phyloP scores from a whole-genome alignment of 2,113 vertebrate genomes.

The Emydocephalus ijimae region DNA sequence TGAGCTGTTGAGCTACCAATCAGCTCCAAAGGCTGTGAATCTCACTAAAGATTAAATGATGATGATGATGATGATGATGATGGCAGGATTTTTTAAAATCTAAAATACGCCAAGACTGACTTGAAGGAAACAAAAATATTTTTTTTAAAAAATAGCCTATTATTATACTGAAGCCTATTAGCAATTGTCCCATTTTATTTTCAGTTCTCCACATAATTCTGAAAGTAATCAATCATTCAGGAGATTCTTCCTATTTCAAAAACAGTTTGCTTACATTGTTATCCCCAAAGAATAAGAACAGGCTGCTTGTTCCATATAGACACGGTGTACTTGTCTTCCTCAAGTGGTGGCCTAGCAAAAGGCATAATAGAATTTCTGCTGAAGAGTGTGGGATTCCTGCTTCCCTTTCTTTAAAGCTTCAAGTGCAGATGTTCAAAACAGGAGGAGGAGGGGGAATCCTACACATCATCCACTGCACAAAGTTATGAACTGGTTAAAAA shows the following conservation, averaged over 20 bases:
- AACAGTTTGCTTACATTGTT: fast-evolving
- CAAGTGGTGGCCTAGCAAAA: not conserved
- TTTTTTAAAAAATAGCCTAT: not conserved
- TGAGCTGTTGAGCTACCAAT: no score
- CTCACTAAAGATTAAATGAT: no score
- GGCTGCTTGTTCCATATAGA: not conserved
- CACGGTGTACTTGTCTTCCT: fast-evolving
- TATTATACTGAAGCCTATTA: not conserved
- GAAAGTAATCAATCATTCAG: not conserved
- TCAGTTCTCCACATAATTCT: not conserved
- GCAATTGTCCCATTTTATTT: not conserved
- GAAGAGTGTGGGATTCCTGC: not conserved
- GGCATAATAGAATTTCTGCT: not conserved
- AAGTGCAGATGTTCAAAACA: not conserved
- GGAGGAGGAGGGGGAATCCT: no score
- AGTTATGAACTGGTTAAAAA: not conserved
- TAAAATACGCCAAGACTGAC: not conserved
- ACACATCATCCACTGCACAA: not conserved
- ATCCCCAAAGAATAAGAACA: not conserved
- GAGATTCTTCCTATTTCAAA: fast-evolving
- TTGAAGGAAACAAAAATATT: not conserved
- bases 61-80: no score
- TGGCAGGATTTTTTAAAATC: not conserved
- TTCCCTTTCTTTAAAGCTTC: not conserved
- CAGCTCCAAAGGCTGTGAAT: no score